These are phyloP conservation scores for Haemorhous mexicanus DNA, from an alignment of 2,113 vertebrate species.

Conservation along the genomic window DNA sequence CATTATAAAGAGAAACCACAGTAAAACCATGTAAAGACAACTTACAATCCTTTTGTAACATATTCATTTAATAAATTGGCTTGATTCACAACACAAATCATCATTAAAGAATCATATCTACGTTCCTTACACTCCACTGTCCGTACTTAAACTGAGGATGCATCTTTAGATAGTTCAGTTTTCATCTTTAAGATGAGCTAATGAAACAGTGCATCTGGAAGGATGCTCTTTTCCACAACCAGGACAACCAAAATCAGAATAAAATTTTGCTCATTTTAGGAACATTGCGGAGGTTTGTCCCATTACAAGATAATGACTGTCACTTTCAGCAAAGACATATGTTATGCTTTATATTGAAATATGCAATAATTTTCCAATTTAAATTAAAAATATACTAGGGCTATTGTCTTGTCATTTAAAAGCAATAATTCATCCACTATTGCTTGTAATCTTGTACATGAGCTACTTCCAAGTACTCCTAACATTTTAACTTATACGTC, in stretches of 20 bases:
- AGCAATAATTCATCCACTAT: neutral
- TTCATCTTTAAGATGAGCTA: neutral
- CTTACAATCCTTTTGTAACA: neutral
- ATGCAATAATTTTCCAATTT: neutral
- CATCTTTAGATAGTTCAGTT: neutral
- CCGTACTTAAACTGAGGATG: neutral
- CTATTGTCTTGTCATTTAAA: neutral
- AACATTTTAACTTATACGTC: neutral
- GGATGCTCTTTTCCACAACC: neutral
- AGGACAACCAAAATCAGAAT: neutral
- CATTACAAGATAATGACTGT: neutral
- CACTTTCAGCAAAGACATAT: neutral
- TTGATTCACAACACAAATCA: neutral
- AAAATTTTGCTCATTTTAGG: neutral
- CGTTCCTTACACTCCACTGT: neutral
- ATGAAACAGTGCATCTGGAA: neutral
- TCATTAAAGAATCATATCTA: neutral
- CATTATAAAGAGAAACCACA: neutral
- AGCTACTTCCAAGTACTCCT: neutral
- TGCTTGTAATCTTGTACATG: neutral
- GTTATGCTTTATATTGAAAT: neutral
- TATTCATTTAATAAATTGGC: neutral
- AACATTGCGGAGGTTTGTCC: neutral
- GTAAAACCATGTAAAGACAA: neutral
- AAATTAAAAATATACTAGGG: neutral